These are phyloP conservation scores for Takifugu rubripes DNA, from an alignment of 2,797 vertebrate species.

Conservation along the genomic window DNA sequence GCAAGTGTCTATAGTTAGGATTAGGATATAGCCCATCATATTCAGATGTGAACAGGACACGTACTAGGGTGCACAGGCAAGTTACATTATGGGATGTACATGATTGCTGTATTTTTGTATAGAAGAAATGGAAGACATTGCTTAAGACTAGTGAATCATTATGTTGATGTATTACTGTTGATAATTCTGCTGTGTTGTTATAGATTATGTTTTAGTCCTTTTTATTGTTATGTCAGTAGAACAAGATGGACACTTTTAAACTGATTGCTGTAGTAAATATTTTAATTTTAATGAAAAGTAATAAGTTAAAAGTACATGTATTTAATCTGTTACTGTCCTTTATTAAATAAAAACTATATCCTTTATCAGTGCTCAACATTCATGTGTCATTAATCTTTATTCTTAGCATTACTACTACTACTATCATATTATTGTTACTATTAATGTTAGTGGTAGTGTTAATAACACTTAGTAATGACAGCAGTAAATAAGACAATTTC, in stretches of 20 bases:
- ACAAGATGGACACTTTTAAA: slow-evolving; percentile 39
- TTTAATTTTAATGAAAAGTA: slow-evolving; percentile 53
- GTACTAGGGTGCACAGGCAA: slow-evolving; percentile 45
- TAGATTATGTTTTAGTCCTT: slow-evolving; percentile 19
- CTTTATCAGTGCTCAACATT: slow-evolving; percentile 23
- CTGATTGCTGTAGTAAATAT: slow-evolving; percentile 52
- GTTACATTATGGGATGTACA: slow-evolving; percentile 42
- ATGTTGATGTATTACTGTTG: slow-evolving; percentile 24
- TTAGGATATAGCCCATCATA: slow-evolving; percentile 17
- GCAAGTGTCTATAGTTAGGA: slow-evolving; percentile 19
- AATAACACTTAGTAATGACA: too few relatives aligned
- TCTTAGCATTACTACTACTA: too few relatives aligned
- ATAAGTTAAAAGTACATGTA: slow-evolving; percentile 62
- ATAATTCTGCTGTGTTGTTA: slow-evolving; percentile 28
- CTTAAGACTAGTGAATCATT: slow-evolving; percentile 42
- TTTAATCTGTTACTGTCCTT: slow-evolving; percentile 62
- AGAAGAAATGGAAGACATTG: slow-evolving; percentile 46
- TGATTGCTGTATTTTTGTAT: slow-evolving; percentile 58
- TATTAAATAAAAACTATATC: slow-evolving; percentile 58
- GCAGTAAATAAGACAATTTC: too few relatives aligned
- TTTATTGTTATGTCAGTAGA: slow-evolving; percentile 31
- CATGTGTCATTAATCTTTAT: slow-evolving; percentile 5
- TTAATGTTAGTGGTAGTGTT: too few relatives aligned
- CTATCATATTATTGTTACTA: too few relatives aligned
- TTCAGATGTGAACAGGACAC: slow-evolving; percentile 51